Base-by-base conservation (phyloP, 1,140 invertebrate genomes). In the Berghia stephanieae region DNA sequence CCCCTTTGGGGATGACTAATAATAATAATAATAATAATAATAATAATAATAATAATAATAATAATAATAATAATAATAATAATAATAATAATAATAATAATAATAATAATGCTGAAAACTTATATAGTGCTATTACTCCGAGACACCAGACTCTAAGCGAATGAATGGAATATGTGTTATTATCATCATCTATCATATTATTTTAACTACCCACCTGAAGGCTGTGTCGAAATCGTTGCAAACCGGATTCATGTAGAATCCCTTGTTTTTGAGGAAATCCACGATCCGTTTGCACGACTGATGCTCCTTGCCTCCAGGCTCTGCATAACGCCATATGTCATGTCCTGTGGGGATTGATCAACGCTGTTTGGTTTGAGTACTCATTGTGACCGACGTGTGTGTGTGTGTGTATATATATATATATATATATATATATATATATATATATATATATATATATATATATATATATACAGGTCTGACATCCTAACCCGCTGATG, bases 271-370 rank as follows among this genome's bases (percentile, higher is more conserved):
- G 16, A 75, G 34, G 55, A 75, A 75, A 3, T 42, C 38, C 6
- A 63, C 55, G 4, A 75, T 2, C 1, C 34, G 34, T 16, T 75
- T 57, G 46, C 63, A 57, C 18, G 52, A 40, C 31, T 63, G 60
- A 27, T 38, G 31, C 49, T 75, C 72, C 16, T 44, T 75, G 10
- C 72, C 72, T n/a, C 40, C n/a, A 27, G 27, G 42, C 16, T 75
- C 72, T 8, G 40, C 31, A 8, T 3, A 49, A 34, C 72, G 34
- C 72, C 72, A 75, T 34, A 75, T 42, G 34, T 75, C 72, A 43
- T 75, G 31, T 4, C 55, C 72, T 75, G 27, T 49, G n/a, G 10
- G n/a, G 10, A 10, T 49, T 49, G n/a, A 10, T 13, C 10, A 49
- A 49, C 46, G 46, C 46, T 49, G 46, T 49, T 13, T n/a, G 10